A percentile compares a stretch with the other conserved stretches of the same genome.
These are phyloP conservation scores for Ellobium chinense DNA, from an alignment of 2,888 invertebrate species.

Conservation along the genomic window DNA sequence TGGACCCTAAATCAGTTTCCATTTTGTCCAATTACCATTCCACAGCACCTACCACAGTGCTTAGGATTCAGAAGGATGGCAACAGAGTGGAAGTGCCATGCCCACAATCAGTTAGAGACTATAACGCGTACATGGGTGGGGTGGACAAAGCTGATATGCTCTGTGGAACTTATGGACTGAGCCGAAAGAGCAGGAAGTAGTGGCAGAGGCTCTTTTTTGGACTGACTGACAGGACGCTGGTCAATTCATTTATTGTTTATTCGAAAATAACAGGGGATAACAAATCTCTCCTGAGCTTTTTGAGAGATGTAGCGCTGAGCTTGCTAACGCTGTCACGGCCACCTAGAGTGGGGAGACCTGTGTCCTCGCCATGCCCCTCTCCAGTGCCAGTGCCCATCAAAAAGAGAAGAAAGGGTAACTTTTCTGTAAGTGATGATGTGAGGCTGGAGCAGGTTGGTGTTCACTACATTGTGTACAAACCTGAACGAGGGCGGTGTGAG, in stretches of 20 bases:
- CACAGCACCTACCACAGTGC: neutral
- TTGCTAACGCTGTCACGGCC: slow-evolving; percentile 4
- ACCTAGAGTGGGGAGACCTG: slow-evolving; percentile 15
- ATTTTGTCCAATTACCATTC: slow-evolving; percentile 23
- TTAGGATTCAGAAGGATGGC: slow-evolving; percentile 30
- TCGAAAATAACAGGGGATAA: neutral
- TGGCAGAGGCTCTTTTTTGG: slow-evolving; percentile 34
- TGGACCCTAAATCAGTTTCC: slow-evolving; percentile 33
- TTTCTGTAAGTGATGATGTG: slow-evolving; percentile 8
- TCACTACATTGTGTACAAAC: neutral
- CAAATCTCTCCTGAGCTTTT: slow-evolving; percentile 2
- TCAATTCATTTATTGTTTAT: slow-evolving; percentile 10
- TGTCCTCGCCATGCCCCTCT: slow-evolving; percentile 20
- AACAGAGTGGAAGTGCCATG: slow-evolving; percentile 25
- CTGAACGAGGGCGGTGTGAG: neutral
- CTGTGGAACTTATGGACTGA: slow-evolving; percentile 29
- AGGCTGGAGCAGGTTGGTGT: slow-evolving; percentile 12
- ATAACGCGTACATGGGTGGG: slow-evolving; percentile 45
- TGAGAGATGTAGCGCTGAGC: slow-evolving; percentile 8
- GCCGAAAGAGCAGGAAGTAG: slow-evolving; percentile 38
- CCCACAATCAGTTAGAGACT: slow-evolving; percentile 22
- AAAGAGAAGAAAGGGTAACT: neutral
- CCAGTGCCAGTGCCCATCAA: neutral
- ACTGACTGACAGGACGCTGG: slow-evolving; percentile 6
- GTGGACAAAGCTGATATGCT: slow-evolving; percentile 50